phyloP scores from a whole-genome alignment of 2,888 invertebrate genomes.

The Chymomyza caudatula region DNA sequence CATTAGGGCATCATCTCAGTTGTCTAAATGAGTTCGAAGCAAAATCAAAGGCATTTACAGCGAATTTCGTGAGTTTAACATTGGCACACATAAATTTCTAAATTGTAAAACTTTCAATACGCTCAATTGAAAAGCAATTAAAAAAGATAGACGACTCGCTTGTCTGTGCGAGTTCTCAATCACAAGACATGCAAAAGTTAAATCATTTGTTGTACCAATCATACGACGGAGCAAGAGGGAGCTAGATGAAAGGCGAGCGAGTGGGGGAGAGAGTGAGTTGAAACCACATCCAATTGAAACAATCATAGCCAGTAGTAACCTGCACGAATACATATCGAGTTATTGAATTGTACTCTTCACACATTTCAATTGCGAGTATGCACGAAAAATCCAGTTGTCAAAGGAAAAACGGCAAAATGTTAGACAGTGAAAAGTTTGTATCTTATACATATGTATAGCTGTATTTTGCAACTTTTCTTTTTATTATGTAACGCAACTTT shows the following conservation, averaged over 20 bases:
- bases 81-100: conserved; percentile 10
- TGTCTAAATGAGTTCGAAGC: background rate
- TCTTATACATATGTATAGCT: no score
- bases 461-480: no score
- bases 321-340: background rate
- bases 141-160: background rate
- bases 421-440: conserved; percentile 15
- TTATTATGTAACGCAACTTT: no score
- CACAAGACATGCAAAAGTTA: background rate
- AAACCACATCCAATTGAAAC: background rate
- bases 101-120: conserved; percentile 29
- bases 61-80: background rate
- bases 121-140: conserved; percentile 42
- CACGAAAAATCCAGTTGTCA: conserved; percentile 9
- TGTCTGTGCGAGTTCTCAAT: background rate
- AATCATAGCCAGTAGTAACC: background rate
- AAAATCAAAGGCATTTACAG: background rate
- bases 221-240: background rate
- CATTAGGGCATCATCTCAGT: background rate
- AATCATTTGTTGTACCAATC: background rate
- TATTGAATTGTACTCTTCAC: background rate
- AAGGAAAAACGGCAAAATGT: conserved; percentile 30
- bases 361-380: conserved; percentile 9
- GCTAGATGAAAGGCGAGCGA: background rate
- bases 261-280: background rate